Evolutionary conservation across 1,140 invertebrate species (phyloP).

Genomic region (Drosophila neocordata): DNA sequence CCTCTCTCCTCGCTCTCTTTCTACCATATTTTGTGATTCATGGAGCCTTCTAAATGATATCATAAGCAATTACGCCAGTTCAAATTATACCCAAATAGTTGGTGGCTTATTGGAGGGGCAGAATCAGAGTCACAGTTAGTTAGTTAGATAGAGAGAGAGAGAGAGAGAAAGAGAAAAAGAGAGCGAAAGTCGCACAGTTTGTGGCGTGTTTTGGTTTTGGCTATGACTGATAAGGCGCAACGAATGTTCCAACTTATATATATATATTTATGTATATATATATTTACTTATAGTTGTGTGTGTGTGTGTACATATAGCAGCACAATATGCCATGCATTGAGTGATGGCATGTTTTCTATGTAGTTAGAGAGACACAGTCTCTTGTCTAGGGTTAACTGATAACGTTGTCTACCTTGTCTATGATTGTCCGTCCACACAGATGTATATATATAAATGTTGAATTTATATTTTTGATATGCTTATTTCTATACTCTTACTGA

Average conservation of each 20-base stretch:
- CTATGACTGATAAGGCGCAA: constrained; percentile 30
- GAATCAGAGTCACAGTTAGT: not conserved
- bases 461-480: too few species aligned
- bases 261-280: not conserved
- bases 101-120: not conserved
- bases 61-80: constrained; percentile 64
- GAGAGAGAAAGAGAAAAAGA: too few species aligned
- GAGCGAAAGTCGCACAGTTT: not conserved
- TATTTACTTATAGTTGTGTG: not conserved
- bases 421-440: not conserved
- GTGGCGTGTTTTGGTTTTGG: constrained; percentile 24
- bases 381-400: constrained; percentile 11
- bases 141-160: too few species aligned
- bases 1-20: not conserved
- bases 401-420: constrained; percentile 2
- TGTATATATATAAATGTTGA: too few species aligned
- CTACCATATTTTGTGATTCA: constrained; percentile 46
- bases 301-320: not conserved
- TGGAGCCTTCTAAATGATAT: constrained; percentile 54
- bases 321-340: not conserved
- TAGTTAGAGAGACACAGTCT: not conserved
- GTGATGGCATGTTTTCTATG: constrained; percentile 9
- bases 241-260: not conserved
- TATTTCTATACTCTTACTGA: not conserved
- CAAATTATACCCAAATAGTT: constrained; percentile 1